phyloP scores from a whole-genome alignment of 2,888 invertebrate genomes.

The Cyaniris semiargus region DNA sequence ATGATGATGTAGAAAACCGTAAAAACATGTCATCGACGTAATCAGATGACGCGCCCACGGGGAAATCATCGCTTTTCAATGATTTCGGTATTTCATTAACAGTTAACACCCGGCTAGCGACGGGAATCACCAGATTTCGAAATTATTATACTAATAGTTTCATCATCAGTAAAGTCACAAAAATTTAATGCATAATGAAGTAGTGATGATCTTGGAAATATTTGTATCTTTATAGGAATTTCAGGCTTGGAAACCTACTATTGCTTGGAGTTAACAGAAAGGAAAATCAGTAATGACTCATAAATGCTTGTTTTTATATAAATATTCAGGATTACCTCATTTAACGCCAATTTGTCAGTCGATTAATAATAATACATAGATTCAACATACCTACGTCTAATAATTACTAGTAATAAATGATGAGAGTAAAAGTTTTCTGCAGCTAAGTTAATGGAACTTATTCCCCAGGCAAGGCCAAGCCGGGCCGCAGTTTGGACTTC shows the following conservation, averaged over 20 bases:
- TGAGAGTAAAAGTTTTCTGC: background rate
- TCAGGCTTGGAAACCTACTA: too few relatives aligned
- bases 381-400: background rate
- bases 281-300: too few relatives aligned
- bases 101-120: background rate
- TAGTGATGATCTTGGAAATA: too few relatives aligned
- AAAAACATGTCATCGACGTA: slow-evolving; percentile 7
- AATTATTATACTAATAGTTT: slow-evolving; percentile 13
- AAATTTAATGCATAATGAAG: too few relatives aligned
- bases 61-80: slow-evolving; percentile 27
- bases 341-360: too few relatives aligned
- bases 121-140: slow-evolving; percentile 14
- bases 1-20: background rate
- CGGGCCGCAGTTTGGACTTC: background rate
- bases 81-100: slow-evolving; percentile 30
- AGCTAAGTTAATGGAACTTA: background rate
- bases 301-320: too few relatives aligned
- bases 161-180: background rate
- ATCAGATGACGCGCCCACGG: slow-evolving; percentile 18
- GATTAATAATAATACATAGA: too few relatives aligned
- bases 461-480: background rate
- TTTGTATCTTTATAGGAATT: too few relatives aligned
- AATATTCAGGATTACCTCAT: too few relatives aligned
- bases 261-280: too few relatives aligned
- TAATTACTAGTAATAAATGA: background rate